These are phyloP conservation scores for Caretta caretta DNA, from an alignment of 2,113 vertebrate species.

Conservation along the genomic window DNA sequence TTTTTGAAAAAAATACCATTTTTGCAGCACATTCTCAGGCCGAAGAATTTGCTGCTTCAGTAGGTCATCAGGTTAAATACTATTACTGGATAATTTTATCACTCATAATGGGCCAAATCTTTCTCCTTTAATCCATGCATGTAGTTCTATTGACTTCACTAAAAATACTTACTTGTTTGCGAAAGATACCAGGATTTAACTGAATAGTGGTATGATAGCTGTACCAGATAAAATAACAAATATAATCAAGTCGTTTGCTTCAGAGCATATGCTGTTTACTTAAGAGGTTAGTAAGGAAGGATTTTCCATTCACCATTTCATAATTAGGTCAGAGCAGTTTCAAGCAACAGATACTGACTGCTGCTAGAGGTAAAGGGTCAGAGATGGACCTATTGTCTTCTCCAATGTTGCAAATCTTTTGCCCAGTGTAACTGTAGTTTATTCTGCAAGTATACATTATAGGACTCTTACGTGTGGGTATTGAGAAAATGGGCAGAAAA, in stretches of 20 bases:
- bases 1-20: neutral
- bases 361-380: neutral
- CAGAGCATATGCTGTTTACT: neutral
- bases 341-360: neutral
- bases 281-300: neutral
- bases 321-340: neutral
- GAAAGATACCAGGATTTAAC: neutral
- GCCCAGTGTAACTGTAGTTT: neutral
- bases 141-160: neutral
- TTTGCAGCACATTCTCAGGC: slow-evolving; percentile 56
- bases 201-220: neutral
- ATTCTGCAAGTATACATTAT: neutral
- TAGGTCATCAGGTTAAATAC: slow-evolving; percentile 55
- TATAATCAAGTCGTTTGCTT: neutral
- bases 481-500: neutral
- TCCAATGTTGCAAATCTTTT: neutral
- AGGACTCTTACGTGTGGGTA: neutral
- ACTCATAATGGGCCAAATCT: slow-evolving; percentile 7
- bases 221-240: slow-evolving; percentile 1
- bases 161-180: neutral
- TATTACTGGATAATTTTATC: slow-evolving; percentile 28
- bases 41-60: slow-evolving; percentile 36
- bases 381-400: neutral
- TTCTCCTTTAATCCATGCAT: neutral
- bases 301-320: neutral